Evolutionary conservation across 2,888 invertebrate genomes (phyloP).

Genomic region (Argyra leucocephala): DNA sequence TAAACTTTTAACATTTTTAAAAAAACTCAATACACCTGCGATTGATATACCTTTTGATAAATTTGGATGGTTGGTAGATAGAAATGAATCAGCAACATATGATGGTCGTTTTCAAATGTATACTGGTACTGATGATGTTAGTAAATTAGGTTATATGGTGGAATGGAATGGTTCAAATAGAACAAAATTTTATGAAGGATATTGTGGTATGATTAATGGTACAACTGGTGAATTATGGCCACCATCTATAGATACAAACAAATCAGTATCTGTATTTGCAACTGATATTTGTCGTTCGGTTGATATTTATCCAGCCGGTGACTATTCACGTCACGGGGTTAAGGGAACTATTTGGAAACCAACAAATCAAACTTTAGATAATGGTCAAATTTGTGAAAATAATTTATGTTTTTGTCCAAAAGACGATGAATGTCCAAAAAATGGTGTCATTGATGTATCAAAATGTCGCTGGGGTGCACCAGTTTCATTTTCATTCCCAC

Average conservation of each 20-base stretch:
- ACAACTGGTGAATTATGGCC: constrained; percentile 75
- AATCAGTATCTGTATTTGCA: constrained; percentile 57
- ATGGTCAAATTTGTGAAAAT: constrained; percentile 51
- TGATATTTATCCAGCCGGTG: constrained; percentile 33
- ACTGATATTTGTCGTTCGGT: constrained; percentile 71
- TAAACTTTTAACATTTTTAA: constrained; percentile 51
- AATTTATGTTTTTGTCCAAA: constrained; percentile 59
- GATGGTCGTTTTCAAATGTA: constrained; percentile 72
- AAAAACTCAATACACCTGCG: constrained; percentile 44
- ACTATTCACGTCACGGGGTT: constrained; percentile 28
- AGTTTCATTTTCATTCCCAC: constrained; percentile 70
- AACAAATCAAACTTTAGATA: constrained; percentile 60
- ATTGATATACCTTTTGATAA: constrained; percentile 57
- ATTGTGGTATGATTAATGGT: constrained; percentile 62
- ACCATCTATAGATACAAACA: constrained; percentile 46
- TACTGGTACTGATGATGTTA: constrained; percentile 59
- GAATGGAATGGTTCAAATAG: constrained; percentile 57
- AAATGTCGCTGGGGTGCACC: constrained; percentile 71
- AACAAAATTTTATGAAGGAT: constrained; percentile 49
- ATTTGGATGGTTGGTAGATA: constrained; percentile 79
- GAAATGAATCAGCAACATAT: constrained; percentile 60
- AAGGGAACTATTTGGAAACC: constrained; percentile 44
- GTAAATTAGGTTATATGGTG: constrained; percentile 57
- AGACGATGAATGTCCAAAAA: constrained; percentile 42
- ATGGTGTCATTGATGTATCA: constrained; percentile 64